These are phyloP conservation scores for Ormyrus pomaceus DNA, from an alignment of 2,888 invertebrate species.

Conservation along the genomic window DNA sequence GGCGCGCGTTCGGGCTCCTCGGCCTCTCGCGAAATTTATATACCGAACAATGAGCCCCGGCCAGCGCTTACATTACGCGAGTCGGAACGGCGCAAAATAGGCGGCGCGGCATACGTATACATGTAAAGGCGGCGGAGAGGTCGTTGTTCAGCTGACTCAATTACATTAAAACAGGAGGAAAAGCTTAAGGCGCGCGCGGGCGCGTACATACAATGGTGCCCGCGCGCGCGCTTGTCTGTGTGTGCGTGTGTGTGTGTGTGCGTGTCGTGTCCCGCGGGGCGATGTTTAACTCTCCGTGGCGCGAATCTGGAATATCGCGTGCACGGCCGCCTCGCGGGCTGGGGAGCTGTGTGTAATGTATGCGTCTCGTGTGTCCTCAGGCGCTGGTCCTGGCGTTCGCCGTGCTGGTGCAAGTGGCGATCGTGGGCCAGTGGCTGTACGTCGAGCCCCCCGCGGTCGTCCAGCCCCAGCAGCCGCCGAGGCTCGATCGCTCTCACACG, in stretches of 20 bases:
- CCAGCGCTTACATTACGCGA: slow-evolving; percentile 3
- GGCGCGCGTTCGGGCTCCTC: neutral
- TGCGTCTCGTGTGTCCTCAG: slow-evolving; percentile 56
- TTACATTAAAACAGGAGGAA: slow-evolving; percentile 27
- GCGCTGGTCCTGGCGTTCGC: slow-evolving; percentile 91
- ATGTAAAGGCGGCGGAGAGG: neutral
- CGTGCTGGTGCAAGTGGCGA: slow-evolving; percentile 91
- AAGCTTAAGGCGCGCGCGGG: neutral
- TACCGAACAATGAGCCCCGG: neutral
- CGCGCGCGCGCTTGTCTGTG: too few species aligned
- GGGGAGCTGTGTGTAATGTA: too few species aligned
- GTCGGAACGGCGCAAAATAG: neutral
- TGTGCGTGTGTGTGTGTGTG: too few species aligned
- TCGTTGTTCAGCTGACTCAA: slow-evolving; percentile 32
- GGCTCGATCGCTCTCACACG: slow-evolving; percentile 39
- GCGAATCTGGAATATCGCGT: too few species aligned
- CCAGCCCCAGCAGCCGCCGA: slow-evolving; percentile 49
- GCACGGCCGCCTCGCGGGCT: too few species aligned
- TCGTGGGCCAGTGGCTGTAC: slow-evolving; percentile 90
- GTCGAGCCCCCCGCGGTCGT: slow-evolving; percentile 83
- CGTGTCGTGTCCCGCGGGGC: too few species aligned
- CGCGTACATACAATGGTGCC: too few species aligned
- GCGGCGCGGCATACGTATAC: neutral
- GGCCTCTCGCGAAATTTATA: slow-evolving; percentile 16
- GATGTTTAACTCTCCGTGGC: too few species aligned